phyloP scores from a whole-genome alignment of 2,797 vertebrate species.

The Diplodus sargus region DNA sequence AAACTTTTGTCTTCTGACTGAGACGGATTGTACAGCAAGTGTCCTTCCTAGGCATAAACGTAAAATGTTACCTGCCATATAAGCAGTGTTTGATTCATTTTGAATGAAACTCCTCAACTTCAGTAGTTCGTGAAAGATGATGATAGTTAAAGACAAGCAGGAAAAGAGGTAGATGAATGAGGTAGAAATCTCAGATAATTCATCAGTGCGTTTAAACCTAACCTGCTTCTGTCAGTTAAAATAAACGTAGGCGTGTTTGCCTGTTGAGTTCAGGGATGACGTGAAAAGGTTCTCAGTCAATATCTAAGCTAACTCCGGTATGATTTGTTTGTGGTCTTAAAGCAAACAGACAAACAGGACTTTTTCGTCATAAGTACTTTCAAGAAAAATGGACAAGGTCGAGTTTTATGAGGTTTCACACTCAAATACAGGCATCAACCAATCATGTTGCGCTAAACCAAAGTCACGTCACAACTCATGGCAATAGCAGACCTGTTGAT shows the following conservation, averaged over 20 bases:
- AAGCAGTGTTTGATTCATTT: not conserved
- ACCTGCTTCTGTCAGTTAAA: not conserved
- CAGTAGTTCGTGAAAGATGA: not conserved
- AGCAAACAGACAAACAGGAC: not conserved
- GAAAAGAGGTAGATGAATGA: constrained; percentile 19
- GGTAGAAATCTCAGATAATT: constrained; percentile 1
- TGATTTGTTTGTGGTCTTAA: not conserved
- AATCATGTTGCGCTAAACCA: no score
- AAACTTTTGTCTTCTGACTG: constrained; percentile 8
- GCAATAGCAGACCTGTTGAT: no score
- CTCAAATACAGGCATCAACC: no score
- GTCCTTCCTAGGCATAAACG: not conserved
- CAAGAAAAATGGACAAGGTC: no score
- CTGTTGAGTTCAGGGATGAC: not conserved
- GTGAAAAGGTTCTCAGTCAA: not conserved
- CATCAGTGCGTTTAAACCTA: not conserved
- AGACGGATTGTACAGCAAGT: not conserved
- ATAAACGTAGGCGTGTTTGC: not conserved
- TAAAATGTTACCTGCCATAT: not conserved
- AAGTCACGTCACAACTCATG: no score
- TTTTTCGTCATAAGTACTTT: no score
- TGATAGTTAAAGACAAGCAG: constrained; percentile 1
- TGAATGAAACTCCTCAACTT: constrained; percentile 8
- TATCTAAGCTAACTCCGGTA: not conserved
- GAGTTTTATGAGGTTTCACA: no score